Conservation (phyloP, 2,888 invertebrate genomes). For the Perizoma affinitatum region DNA sequence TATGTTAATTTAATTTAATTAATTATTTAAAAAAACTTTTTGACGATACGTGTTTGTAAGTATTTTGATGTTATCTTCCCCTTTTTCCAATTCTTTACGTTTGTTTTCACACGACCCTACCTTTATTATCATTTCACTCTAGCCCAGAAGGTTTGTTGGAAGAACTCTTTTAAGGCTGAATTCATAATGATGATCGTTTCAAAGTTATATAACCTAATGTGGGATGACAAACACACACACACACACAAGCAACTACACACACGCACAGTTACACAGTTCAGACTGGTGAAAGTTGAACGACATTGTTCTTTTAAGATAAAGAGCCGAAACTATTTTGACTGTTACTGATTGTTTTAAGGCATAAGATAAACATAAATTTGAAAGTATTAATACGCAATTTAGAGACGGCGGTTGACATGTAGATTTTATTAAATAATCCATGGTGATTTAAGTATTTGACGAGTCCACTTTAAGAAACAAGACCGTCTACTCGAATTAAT, state of each 20-base stretch:
- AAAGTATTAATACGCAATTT: conserved; percentile 10
- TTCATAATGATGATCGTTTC: conserved; percentile 42
- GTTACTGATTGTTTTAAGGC: conserved; percentile 18
- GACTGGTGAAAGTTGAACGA: conserved; percentile 56
- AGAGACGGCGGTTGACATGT: not conserved
- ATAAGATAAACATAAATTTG: conserved; percentile 13
- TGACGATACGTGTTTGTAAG: no score
- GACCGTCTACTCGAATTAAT: no score
- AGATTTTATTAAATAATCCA: not conserved
- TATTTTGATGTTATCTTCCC: no score
- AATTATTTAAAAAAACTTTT: no score
- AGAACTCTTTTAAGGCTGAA: not conserved
- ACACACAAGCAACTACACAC: not conserved
- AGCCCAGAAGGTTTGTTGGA: no score
- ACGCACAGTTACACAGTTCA: conserved; percentile 2
- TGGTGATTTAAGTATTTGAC: not conserved
- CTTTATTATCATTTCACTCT: no score
- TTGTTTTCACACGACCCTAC: no score
- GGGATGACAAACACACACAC: conserved; percentile 44
- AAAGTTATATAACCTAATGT: conserved; percentile 47
- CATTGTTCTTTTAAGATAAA: conserved; percentile 48
- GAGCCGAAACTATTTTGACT: conserved; percentile 31
- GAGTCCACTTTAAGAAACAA: not conserved
- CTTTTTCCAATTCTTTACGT: no score
- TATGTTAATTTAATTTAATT: no score